Conservation (phyloP, 2,113 vertebrate species). For the Protobothrops flavoviridis region DNA sequence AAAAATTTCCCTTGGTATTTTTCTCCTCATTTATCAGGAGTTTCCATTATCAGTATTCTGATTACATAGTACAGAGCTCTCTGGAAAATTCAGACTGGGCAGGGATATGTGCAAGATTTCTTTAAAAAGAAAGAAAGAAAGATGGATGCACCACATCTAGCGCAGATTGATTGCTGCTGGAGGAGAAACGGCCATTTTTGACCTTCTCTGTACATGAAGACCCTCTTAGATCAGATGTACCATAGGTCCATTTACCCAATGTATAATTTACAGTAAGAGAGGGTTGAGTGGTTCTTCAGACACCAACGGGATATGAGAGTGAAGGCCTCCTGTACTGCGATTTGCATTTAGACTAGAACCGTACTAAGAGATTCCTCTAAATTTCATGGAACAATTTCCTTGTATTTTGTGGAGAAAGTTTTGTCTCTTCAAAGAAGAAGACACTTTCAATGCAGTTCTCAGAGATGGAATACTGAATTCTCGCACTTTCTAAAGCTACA, state of each 20-base stretch:
- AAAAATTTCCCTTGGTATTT: slow-evolving; percentile 45
- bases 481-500: background rate
- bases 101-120: background rate
- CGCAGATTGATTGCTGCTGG: background rate
- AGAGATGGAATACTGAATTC: background rate
- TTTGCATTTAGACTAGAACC: background rate
- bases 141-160: background rate
- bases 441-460: background rate
- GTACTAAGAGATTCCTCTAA: background rate
- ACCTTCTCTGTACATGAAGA: background rate
- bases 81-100: background rate
- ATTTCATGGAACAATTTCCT: background rate
- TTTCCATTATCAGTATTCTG: slow-evolving; percentile 27
- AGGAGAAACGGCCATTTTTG: background rate
- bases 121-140: background rate
- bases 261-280: background rate
- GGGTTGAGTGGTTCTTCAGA: background rate
- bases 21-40: slow-evolving; percentile 53
- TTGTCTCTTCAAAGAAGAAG: background rate
- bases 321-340: background rate
- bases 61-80: background rate
- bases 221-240: background rate
- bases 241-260: background rate
- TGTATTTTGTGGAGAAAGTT: background rate
- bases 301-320: background rate